Base-by-base conservation (phyloP, 2,888 invertebrate genomes). In the Cheilosia vulpina region DNA sequence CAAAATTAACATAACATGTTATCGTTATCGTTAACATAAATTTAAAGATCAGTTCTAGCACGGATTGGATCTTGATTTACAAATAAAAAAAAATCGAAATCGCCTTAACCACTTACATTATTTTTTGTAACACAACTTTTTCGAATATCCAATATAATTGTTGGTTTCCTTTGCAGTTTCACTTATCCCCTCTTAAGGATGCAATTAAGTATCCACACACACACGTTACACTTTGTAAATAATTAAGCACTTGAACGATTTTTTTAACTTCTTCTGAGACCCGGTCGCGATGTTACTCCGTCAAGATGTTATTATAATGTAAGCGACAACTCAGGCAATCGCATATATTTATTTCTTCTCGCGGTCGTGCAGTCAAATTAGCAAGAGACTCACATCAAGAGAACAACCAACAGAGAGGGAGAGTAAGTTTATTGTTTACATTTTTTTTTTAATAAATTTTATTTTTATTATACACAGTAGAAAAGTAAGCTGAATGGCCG, bases 241-340 rank as follows among this genome's bases (percentile, higher is more conserved):
- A 58, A 31, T 24, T 43, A 52, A 41, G 65, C 34, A n/a, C 34
- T 65, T 47, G n/a, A 38, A 5, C 38, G 38, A 0, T 21, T 52
- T 57, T 57, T 13, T 41, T 17, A 47, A 2, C 52, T 52, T 19
- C 34, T n/a, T 53, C 47, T 24, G 41, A 27, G 50, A 50, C 68
- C 75, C 72, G 83, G 21, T 76, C 66, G 79, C 83, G 87, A 75
- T 80, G 87, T 60, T 79, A 57, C 79, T 63, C 83, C 83, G 83
- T 79, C 83, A 83, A 87, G 83, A 76, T 27, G 71, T 83, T 79
- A 62, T 45, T 79, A 83, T 76, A 68, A 83, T 79, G 75, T 87
- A 87, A 83, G 79, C 41, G 31, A 68, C 69, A 50, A 58, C 58
- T 68, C 15, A 21, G 62, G 47, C 53, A 47, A 62, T 68, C 81